A percentile compares a stretch with the other conserved stretches of the same genome.
Conservation (phyloP, 2,113 vertebrate genomes). For the Callaeas wilsoni region DNA sequence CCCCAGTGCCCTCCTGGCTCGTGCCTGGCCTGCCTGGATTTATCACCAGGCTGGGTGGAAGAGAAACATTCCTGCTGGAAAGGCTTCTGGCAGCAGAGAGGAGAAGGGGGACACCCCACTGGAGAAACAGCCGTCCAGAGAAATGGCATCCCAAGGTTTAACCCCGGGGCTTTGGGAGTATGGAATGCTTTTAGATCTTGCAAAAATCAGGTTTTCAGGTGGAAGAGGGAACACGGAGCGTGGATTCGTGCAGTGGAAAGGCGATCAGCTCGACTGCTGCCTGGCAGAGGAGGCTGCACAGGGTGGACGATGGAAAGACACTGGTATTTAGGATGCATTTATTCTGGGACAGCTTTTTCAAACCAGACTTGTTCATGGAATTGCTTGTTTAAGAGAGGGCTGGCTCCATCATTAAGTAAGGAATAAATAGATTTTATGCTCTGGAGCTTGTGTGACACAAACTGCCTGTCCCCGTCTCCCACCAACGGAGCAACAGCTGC, state of each 20-base stretch:
- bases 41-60: background rate
- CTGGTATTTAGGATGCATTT: background rate
- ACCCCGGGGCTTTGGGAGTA: background rate
- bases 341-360: background rate
- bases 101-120: background rate
- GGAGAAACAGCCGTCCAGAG: background rate
- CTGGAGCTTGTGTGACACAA: background rate
- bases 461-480: background rate
- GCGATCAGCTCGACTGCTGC: rapidly evolving
- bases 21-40: background rate
- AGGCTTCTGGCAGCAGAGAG: background rate
- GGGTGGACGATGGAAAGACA: rapidly evolving
- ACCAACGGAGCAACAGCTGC: background rate
- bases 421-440: background rate
- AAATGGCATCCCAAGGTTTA: background rate
- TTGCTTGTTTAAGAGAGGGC: background rate
- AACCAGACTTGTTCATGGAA: background rate
- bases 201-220: background rate
- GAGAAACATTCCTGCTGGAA: background rate
- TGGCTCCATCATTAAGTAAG: background rate
- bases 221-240: rapidly evolving
- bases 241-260: rapidly evolving
- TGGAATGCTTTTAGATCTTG: background rate
- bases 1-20: background rate
- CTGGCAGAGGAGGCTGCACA: background rate